Evolutionary conservation across 2,797 vertebrate species (phyloP).

Genomic region (Hippopotamyrus pictus): DNA sequence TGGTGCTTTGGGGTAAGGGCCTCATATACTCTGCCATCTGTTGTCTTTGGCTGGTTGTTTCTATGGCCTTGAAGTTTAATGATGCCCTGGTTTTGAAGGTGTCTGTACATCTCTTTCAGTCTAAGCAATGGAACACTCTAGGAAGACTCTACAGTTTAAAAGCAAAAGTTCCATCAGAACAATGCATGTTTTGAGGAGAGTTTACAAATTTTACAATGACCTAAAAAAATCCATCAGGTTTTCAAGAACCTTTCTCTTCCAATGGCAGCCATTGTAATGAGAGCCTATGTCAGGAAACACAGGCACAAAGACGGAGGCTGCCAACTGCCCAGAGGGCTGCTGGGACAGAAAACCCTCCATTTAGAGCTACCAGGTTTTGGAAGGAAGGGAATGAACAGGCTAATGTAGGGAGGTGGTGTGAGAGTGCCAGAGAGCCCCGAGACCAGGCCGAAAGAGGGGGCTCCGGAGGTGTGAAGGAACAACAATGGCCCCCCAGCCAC

Average conservation of each 20-base stretch:
- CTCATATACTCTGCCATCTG: background rate
- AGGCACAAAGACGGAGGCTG: background rate
- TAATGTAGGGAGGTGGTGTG: background rate
- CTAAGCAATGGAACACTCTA: background rate
- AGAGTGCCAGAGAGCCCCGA: background rate
- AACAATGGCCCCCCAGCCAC: background rate
- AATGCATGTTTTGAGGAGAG: background rate
- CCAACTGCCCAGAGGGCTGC: background rate
- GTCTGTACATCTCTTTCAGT: background rate
- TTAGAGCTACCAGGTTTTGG: background rate
- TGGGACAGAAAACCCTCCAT: background rate
- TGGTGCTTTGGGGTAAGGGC: background rate
- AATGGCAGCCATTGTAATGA: background rate
- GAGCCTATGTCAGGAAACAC: background rate
- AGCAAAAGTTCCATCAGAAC: background rate
- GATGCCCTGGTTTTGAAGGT: background rate
- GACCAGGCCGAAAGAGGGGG: background rate
- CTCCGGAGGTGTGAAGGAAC: background rate
- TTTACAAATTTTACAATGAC: background rate
- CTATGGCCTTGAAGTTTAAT: background rate
- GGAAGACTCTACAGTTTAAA: background rate
- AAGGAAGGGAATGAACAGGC: background rate
- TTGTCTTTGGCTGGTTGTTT: background rate
- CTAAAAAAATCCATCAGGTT: background rate
- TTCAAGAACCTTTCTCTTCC: background rate